A percentile compares a stretch with the other conserved stretches of the same genome.
These are phyloP conservation scores for Spatulosminthurus flaviceps DNA, from an alignment of 2,888 invertebrate genomes.

Conservation along the genomic window DNA sequence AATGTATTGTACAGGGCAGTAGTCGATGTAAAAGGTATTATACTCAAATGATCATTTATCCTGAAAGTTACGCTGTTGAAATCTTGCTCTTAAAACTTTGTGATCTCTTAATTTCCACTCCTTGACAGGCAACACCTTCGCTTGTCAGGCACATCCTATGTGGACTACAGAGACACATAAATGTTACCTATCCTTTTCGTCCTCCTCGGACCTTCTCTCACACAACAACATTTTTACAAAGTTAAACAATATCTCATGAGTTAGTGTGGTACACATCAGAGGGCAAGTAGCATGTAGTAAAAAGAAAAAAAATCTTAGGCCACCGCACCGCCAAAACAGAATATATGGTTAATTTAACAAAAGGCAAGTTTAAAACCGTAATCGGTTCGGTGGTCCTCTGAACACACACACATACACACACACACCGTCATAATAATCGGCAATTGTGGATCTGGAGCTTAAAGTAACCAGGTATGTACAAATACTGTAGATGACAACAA, in stretches of 20 bases:
- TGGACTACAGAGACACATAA: too few relatives aligned
- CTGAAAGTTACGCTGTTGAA: neutral
- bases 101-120: neutral
- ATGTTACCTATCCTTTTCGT: too few relatives aligned
- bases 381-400: slow-evolving; percentile 57
- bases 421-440: slow-evolving; percentile 10
- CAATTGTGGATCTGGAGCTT: slow-evolving; percentile 5
- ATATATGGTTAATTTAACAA: slow-evolving; percentile 63
- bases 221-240: neutral
- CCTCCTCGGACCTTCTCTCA: neutral
- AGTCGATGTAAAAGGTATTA: neutral
- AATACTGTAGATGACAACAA: neutral
- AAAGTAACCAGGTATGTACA: neutral
- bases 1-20: neutral
- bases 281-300: slow-evolving; percentile 9
- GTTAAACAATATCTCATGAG: neutral
- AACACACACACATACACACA: slow-evolving; percentile 51
- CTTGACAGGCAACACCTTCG: neutral
- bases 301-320: slow-evolving; percentile 39
- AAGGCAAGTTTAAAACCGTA: slow-evolving; percentile 59
- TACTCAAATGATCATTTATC: slow-evolving; percentile 13
- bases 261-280: slow-evolving; percentile 11
- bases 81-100: neutral
- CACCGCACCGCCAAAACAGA: slow-evolving; percentile 44
- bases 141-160: too few relatives aligned